These are phyloP conservation scores for Drosophila neocordata DNA, from an alignment of 1,140 invertebrate genomes.

Conservation along the genomic window DNA sequence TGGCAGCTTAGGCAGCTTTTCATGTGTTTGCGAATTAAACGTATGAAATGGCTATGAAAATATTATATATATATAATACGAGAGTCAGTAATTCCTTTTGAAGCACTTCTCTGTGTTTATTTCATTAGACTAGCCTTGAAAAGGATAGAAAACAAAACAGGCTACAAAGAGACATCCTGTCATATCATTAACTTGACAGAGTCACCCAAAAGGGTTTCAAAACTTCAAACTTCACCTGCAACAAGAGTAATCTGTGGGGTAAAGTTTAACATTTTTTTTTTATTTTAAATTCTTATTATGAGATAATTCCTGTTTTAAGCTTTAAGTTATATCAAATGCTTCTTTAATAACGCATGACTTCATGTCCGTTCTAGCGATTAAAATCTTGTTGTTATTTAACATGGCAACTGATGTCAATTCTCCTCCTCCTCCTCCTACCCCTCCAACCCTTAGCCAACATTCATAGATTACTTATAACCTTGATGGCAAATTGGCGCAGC, in stretches of 20 bases:
- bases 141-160: constrained; percentile 14
- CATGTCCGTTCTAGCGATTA: constrained; percentile 3
- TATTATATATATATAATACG: constrained; percentile 31
- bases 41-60: constrained; percentile 46
- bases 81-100: constrained; percentile 31
- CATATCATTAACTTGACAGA: not conserved
- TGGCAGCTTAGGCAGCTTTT: not conserved
- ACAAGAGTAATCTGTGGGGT: not conserved
- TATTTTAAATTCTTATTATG: not conserved
- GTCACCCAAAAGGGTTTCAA: not conserved
- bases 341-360: constrained; percentile 48
- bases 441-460: not conserved
- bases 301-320: constrained; percentile 12
- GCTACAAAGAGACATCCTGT: not conserved
- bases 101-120: constrained; percentile 52
- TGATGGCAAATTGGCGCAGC: constrained; percentile 57
- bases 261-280: not conserved
- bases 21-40: constrained; percentile 46
- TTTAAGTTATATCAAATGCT: constrained; percentile 28
- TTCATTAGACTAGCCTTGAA: constrained; percentile 41
- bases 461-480: constrained; percentile 36
- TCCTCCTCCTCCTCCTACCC: not conserved
- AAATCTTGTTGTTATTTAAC: constrained; percentile 2
- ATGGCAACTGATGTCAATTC: not conserved
- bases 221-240: not conserved